A percentile compares a stretch with the other conserved stretches of the same genome.
Evolutionary conservation across 92 coral and sea anemone genomes (phyloP).

Genomic region (Palythoa caribaeorum): DNA sequence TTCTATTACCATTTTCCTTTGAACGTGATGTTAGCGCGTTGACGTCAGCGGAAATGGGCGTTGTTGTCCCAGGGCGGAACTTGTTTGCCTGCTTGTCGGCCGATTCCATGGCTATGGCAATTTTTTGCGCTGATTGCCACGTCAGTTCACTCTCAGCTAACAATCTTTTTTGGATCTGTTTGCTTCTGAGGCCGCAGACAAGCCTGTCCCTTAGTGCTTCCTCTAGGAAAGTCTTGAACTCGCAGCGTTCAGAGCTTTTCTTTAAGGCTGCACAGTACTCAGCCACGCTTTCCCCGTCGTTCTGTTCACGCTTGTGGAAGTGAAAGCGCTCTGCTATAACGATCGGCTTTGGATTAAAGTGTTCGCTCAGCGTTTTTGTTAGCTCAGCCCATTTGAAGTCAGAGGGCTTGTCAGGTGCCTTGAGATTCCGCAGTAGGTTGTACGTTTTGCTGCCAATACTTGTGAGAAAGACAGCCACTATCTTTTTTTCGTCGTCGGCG

Average conservation of each 20-base stretch:
- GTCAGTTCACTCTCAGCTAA: conserved; percentile 28
- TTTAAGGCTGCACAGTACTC: conserved; percentile 40
- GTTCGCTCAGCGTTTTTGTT: background rate
- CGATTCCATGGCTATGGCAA: conserved; percentile 30
- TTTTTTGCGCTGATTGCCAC: conserved; percentile 17
- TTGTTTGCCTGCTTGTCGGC: conserved; percentile 17
- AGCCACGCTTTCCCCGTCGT: conserved; percentile 44
- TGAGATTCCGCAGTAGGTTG: conserved; percentile 48
- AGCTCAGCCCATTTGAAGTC: background rate
- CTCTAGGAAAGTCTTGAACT: conserved; percentile 25
- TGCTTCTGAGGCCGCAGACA: background rate
- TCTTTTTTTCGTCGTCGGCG: conserved; percentile 41
- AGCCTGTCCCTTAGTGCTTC: conserved; percentile 39
- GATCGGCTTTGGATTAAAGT: conserved; percentile 30
- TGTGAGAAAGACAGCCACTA: conserved; percentile 55
- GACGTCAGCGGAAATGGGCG: background rate
- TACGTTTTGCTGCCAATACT: conserved; percentile 47
- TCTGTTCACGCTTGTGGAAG: conserved; percentile 32
- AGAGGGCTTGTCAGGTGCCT: conserved; percentile 53
- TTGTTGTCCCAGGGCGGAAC: background rate
- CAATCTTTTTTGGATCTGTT: background rate
- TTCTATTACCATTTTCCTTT: background rate
- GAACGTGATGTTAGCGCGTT: background rate
- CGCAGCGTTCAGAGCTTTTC: conserved; percentile 36
- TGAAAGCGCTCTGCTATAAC: conserved; percentile 37